Evolutionary conservation across 1,140 invertebrate genomes (phyloP).

Genomic region (Drosophila sproati): DNA sequence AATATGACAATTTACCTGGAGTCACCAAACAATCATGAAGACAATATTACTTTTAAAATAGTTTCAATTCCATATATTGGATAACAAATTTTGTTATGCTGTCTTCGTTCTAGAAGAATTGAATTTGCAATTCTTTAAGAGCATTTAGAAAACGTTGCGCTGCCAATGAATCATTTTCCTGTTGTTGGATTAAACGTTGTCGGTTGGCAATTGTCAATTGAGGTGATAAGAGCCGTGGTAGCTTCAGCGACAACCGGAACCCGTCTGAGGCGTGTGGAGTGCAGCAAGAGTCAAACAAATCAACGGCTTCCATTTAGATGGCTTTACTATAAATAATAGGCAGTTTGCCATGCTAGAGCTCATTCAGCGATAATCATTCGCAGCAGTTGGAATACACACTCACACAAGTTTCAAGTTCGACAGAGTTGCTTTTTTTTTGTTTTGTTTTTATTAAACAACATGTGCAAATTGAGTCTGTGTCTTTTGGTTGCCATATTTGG

Average conservation of each 20-base stretch:
- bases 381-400: slow-evolving; percentile 34
- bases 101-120: not conserved
- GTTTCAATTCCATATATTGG: not conserved
- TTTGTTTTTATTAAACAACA: slow-evolving; percentile 2
- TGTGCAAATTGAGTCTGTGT: slow-evolving; percentile 65
- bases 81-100: not conserved
- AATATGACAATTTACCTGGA: no score
- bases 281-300: slow-evolving; percentile 40
- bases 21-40: no score
- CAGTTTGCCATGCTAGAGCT: slow-evolving; percentile 28
- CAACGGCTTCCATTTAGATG: slow-evolving; percentile 44
- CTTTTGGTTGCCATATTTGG: slow-evolving; percentile 58
- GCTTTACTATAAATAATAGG: slow-evolving; percentile 62
- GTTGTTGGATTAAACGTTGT: slow-evolving; percentile 65
- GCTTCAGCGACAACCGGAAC: slow-evolving; percentile 20
- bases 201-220: slow-evolving; percentile 73
- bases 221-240: slow-evolving; percentile 48
- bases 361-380: slow-evolving; percentile 55
- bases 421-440: not conserved
- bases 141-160: slow-evolving; percentile 7
- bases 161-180: not conserved
- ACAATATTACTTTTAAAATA: no score
- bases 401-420: no score
- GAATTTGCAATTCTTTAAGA: not conserved
- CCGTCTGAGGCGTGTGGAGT: slow-evolving; percentile 8